These are phyloP conservation scores for Hymenopus coronatus DNA, from an alignment of 2,888 invertebrate genomes.

Conservation along the genomic window DNA sequence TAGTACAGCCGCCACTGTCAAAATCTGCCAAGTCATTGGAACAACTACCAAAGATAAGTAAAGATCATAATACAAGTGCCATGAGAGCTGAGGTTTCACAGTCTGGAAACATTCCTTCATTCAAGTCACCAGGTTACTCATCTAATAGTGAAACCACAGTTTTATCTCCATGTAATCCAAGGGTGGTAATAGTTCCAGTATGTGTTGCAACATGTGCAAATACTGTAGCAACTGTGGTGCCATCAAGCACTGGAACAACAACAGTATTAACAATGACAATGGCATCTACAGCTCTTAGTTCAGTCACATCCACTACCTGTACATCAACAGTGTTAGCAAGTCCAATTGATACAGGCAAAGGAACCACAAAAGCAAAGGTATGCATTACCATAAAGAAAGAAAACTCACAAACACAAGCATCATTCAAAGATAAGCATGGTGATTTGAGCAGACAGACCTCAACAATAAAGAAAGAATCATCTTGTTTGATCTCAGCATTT, in stretches of 20 bases:
- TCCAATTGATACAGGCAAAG: not conserved
- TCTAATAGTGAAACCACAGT: not conserved
- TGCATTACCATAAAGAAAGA: conserved; percentile 17
- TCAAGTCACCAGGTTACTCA: conserved; percentile 7
- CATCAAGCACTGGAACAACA: conserved; percentile 32
- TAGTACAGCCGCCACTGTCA: conserved; percentile 5
- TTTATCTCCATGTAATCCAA: conserved; percentile 13
- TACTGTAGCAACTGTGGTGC: conserved; percentile 23
- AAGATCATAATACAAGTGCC: conserved; percentile 16
- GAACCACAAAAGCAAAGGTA: not conserved
- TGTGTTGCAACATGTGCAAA: not conserved
- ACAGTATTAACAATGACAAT: conserved; percentile 28
- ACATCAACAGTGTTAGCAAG: conserved; percentile 1
- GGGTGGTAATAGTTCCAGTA: conserved; percentile 6
- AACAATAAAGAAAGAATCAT: conserved; percentile 15
- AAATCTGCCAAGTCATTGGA: conserved; percentile 21
- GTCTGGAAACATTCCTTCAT: conserved; percentile 28
- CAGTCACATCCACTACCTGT: conserved; percentile 22
- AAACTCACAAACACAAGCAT: not conserved
- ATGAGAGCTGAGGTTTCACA: conserved; percentile 4
- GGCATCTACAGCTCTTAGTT: conserved; percentile 28
- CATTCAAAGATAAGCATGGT: not conserved
- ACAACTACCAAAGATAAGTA: conserved; percentile 26
- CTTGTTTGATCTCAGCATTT: not conserved
- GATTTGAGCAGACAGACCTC: not conserved